Base-by-base conservation (phyloP, 2,888 invertebrate genomes). In the Baccha elongata region DNA sequence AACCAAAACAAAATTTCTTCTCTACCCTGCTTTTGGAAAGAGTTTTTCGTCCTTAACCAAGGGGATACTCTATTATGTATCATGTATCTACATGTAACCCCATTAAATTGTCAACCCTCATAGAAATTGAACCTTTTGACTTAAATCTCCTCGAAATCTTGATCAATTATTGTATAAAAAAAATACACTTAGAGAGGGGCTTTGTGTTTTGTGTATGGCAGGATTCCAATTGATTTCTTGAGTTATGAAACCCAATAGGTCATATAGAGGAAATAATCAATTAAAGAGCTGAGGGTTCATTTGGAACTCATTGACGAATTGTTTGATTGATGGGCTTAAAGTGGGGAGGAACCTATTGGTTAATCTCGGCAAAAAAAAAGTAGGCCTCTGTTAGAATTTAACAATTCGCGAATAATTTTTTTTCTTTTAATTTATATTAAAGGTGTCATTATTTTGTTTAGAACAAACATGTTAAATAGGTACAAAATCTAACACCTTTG, bases 1-100 rank as follows among this genome's bases (percentile, higher is more conserved):
- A 15, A n/a, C 52, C 48, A 58, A 67, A 68, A 40, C 55, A 26
- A 60, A 60, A 60, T 60, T 35, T 58, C 44, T 50, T 37, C 21
- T 48, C 35, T 21, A 40, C 58, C 58, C 58, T 35, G 19, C 4
- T 37, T 17, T 13, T 32, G 19, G 4, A 44, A 44, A 11, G 19
- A 11, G 21, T 37, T 55, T 4, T 19, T 55, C 13, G 5, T 13
- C 55, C 55, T 23, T 37, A 21, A 15, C 15, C 19, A 21, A 15
- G n/a, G 13, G 8, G 10, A 3, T 17, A 15, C 15, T 13, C 2
- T 4, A 6, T 2, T 26, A 26, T 10, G 0, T 8, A n/a, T 7
- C 0, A 32, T 53, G 8, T 35, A 21, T 15, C 1, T 15, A 13
- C 13, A 13, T 17, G 6, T 19, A 23, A 55, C 37, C 37, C 55